Evolutionary conservation across 2,888 invertebrate species (phyloP).

Genomic region (Drosophila ochracea): DNA sequence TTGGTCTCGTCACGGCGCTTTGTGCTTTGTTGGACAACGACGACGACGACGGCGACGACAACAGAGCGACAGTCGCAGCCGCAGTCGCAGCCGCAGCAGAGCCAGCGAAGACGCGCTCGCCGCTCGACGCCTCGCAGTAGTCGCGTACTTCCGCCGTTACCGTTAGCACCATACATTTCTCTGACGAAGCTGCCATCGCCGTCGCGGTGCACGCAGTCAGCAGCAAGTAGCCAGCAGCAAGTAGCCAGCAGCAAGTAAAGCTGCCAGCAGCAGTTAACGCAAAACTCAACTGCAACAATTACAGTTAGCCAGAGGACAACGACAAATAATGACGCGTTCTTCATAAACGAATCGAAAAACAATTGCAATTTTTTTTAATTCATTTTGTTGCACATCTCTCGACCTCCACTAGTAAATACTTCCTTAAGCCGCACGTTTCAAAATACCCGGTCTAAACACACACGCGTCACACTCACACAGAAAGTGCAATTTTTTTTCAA

Average conservation of each 20-base stretch:
- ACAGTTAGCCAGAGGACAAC: slow-evolving; percentile 58
- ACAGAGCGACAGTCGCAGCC: slow-evolving; percentile 60
- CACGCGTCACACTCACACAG: slow-evolving; percentile 7
- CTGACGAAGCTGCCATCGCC: slow-evolving; percentile 70
- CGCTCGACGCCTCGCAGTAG: slow-evolving; percentile 76
- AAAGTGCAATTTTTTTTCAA: slow-evolving; percentile 56
- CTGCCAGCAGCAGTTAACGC: slow-evolving; percentile 32
- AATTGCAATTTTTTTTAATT: slow-evolving; percentile 11
- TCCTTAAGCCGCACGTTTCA: slow-evolving; percentile 2
- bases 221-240: slow-evolving; percentile 42
- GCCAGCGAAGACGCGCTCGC: slow-evolving; percentile 77
- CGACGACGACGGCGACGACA: slow-evolving; percentile 41
- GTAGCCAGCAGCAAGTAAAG: slow-evolving; percentile 30
- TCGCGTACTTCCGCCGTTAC: slow-evolving; percentile 80
- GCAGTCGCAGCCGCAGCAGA: slow-evolving; percentile 53
- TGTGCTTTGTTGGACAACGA: slow-evolving; percentile 69
- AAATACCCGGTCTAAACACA: slow-evolving; percentile 17
- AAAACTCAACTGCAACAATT: slow-evolving; percentile 47
- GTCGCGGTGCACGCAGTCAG: slow-evolving; percentile 73
- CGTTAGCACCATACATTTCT: slow-evolving; percentile 76
- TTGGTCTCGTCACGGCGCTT: slow-evolving; percentile 66
- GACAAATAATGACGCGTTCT: slow-evolving; percentile 55
- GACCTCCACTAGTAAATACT: slow-evolving; percentile 17
- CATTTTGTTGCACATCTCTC: slow-evolving; percentile 38
- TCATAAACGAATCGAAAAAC: slow-evolving; percentile 10